Base-by-base conservation (phyloP, 2,888 invertebrate species). In the Caenorhabditis auriculariae region DNA sequence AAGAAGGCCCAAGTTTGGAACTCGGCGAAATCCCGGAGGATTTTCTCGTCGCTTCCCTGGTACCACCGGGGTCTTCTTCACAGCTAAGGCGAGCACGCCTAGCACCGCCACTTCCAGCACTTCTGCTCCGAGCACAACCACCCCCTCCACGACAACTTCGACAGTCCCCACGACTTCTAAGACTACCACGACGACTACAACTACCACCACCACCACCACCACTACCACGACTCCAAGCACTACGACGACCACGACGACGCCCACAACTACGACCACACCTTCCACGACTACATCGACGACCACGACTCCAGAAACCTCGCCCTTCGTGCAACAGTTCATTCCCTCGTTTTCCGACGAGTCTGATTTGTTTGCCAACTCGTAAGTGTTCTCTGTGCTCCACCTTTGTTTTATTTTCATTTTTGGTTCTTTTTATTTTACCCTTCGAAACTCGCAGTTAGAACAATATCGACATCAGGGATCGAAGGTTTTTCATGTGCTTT, bases 331-430 rank as follows among this genome's bases (percentile, higher is more conserved):
- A 9, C 60, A 61, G 27, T 61, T 61, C 37, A 55, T 61, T 32
- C 60, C 60, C 41, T 56, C 60, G 3, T 56, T 61, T 21, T 61
- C 60, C 24, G 60, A 60, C 55, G 60, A 49, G n/a, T n/a, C n/a
- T n/a, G n/a, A n/a, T n/a, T n/a, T n/a, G n/a, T n/a, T n/a, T n/a
- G n/a, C n/a, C n/a, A n/a, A n/a, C n/a, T n/a, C n/a, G n/a, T n/a
- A n/a, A n/a, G n/a, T n/a, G n/a, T n/a, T n/a, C n/a, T n/a, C n/a
- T n/a, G n/a, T n/a, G n/a, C n/a, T n/a, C n/a, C n/a, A n/a, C n/a
- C n/a, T n/a, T n/a, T n/a, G n/a, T n/a, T n/a, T n/a, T n/a, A n/a
- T n/a, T n/a, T n/a, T n/a, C n/a, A n/a, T n/a, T n/a, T n/a, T n/a
- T n/a, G n/a, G n/a, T n/a, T n/a, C n/a, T n/a, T n/a, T n/a, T n/a